Evolutionary conservation across 2,888 invertebrate genomes (phyloP), one percentile per base, ranked within the genome.

Genomic region (Antheraea assamensis): DNA sequence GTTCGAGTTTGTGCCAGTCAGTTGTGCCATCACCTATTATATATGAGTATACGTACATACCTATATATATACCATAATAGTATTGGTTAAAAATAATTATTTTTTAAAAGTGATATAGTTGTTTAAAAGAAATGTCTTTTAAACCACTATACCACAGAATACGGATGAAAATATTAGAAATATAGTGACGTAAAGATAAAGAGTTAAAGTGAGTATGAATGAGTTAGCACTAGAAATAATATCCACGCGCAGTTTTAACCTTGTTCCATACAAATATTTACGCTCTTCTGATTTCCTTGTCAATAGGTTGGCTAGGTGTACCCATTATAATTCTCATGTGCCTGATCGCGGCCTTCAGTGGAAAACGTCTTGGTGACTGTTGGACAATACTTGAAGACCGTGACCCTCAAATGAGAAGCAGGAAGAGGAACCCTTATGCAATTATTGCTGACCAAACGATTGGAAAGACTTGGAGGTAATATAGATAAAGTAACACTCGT

Each of bases 331-430:
- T 96, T 0, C 75, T 96, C 72, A 95, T 96, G 86, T 95, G 96
- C 77, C 81, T 95, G 3, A 92, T 95, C 72, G 96, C 97, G 0
- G 96, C 95, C 2, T 96, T 96, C 89, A 96, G 96, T 71, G 97
- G 96, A n/a, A 95, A 95, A 75, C 91, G 96, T 49, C 92, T 97
- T 8, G 96, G 96, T 0, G 94, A 95, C 77, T 96, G 97, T 86
- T 97, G 97, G 97, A 92, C 95, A 61, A 96, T 97, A 71, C 85
- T 97, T 47, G 96, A 96, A 85, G 96, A 96, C 72, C 89, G 96
- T 0, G 96, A 95, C 82, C 95, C 96, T 0, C 95, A 96, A 79
- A 95, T 95, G 89, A 89, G 95, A 79, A 92, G 86, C 70, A 90
- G 93, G 61, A 95, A 95, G 76, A 90, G 96, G 73, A 96, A 96